These are phyloP conservation scores for Montipora foliosa DNA, from an alignment of 64 coral and sea anemone species.

Conservation along the genomic window DNA sequence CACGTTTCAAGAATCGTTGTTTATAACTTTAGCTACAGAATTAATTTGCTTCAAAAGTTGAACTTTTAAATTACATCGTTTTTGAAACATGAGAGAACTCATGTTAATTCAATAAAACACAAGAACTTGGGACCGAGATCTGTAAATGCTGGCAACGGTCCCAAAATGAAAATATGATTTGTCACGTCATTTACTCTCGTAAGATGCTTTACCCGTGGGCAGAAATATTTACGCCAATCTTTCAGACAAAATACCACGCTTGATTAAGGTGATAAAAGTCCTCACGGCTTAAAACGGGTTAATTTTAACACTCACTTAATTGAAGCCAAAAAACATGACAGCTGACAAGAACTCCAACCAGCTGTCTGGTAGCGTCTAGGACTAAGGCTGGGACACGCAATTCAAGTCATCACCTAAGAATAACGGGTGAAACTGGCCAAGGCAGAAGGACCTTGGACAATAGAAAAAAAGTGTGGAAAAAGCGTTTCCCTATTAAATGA, in stretches of 20 bases:
- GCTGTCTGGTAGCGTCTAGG: not conserved
- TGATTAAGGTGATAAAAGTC: constrained; percentile 26
- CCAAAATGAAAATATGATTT: not conserved
- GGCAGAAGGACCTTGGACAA: not conserved
- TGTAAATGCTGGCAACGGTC: not conserved
- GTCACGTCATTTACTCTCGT: too few species aligned
- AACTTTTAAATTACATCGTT: too few species aligned
- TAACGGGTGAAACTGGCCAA: not conserved
- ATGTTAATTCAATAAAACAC: too few species aligned
- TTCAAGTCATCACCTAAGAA: not conserved
- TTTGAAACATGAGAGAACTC: too few species aligned
- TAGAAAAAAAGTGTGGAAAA: too few species aligned
- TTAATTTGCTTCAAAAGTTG: too few species aligned
- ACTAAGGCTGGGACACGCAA: not conserved
- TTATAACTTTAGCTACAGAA: too few species aligned
- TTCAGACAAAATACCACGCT: not conserved
- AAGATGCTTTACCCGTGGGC: not conserved
- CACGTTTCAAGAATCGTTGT: too few species aligned
- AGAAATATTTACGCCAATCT: not conserved
- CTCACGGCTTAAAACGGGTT: constrained; percentile 32
- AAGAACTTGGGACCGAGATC: too few species aligned
- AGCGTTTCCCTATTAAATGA: too few species aligned
- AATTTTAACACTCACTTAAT: constrained; percentile 62
- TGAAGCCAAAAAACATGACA: constrained; percentile 34
- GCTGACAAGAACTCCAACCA: constrained; percentile 5